Percentiles rank a stretch among this genome's conserved stretches.
Evolutionary conservation across 1,140 invertebrate species (phyloP).

Genomic region (Dendroctonus valens): DNA sequence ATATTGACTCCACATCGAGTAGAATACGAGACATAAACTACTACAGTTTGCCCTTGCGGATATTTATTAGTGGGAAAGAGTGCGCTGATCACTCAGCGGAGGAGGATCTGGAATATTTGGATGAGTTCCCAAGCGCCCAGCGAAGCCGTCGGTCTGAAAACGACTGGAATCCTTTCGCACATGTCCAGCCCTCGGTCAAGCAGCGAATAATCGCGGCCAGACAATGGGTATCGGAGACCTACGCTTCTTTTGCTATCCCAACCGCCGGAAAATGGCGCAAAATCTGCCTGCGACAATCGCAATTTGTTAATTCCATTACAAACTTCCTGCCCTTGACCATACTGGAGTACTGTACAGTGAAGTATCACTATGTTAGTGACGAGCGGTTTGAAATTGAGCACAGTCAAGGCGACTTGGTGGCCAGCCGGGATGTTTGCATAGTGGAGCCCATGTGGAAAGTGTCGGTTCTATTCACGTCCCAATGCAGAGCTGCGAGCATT

Average conservation of each 20-base stretch:
- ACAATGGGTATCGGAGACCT: conserved; percentile 79
- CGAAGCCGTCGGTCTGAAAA: conserved; percentile 35
- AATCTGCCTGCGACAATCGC: conserved; percentile 73
- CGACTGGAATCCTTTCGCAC: conserved; percentile 49
- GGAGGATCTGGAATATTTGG: conserved; percentile 52
- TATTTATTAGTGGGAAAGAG: conserved; percentile 72
- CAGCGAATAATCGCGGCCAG: conserved; percentile 66
- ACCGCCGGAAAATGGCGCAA: conserved; percentile 74
- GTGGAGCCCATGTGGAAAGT: conserved; percentile 79
- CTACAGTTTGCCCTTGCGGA: conserved; percentile 75
- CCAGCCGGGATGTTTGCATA: conserved; percentile 73
- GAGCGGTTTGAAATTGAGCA: conserved; percentile 74
- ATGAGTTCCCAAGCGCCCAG: conserved; percentile 47
- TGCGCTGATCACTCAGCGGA: conserved; percentile 62
- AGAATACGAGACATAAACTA: conserved; percentile 77
- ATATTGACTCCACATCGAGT: conserved; percentile 81
- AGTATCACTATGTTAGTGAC: conserved; percentile 75
- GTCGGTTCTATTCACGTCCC: conserved; percentile 62
- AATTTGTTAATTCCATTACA: conserved; percentile 73
- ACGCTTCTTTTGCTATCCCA: conserved; percentile 79
- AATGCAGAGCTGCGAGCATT: conserved; percentile 64
- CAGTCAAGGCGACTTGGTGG: conserved; percentile 77
- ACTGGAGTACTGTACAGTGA: conserved; percentile 68
- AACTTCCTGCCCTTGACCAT: conserved; percentile 74
- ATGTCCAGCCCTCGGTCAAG: conserved; percentile 57